phyloP scores from a whole-genome alignment of 2,888 invertebrate genomes.

The Salpingus planirostris region DNA sequence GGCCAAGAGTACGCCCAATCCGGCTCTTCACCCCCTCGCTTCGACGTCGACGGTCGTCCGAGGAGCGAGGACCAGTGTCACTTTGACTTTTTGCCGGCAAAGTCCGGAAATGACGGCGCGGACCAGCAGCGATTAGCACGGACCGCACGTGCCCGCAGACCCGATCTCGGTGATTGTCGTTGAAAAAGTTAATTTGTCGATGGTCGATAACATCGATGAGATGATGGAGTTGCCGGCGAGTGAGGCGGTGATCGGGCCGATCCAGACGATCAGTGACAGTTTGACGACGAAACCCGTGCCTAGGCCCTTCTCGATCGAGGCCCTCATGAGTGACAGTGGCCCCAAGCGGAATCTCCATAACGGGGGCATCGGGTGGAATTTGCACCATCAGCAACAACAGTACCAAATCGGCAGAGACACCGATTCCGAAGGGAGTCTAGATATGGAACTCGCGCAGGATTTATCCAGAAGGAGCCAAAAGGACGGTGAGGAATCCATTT shows the following conservation, averaged over 20 bases:
- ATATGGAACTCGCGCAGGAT: slow-evolving; percentile 40
- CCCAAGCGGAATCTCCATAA: slow-evolving; percentile 23
- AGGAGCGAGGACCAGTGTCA: slow-evolving; percentile 17
- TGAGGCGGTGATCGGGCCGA: slow-evolving; percentile 20
- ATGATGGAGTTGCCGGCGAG: slow-evolving; percentile 23
- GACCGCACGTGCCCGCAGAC: too few relatives aligned
- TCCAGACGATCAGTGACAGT: slow-evolving; percentile 18
- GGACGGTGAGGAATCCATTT: slow-evolving; percentile 30
- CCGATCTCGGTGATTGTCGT: too few relatives aligned
- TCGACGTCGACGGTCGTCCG: slow-evolving; percentile 5
- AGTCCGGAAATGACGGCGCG: slow-evolving; percentile 2
- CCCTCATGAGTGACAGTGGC: slow-evolving; percentile 44
- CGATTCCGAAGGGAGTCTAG: slow-evolving; percentile 38
- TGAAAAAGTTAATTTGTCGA: not conserved
- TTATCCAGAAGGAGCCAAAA: slow-evolving; percentile 35
- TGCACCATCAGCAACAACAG: slow-evolving; percentile 17
- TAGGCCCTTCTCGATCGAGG: slow-evolving; percentile 55
- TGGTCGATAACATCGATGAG: too few relatives aligned
- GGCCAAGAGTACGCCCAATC: slow-evolving; percentile 17
- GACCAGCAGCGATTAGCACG: too few relatives aligned
- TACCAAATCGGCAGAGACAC: slow-evolving; percentile 30
- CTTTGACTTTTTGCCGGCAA: slow-evolving; percentile 19
- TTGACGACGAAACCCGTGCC: slow-evolving; percentile 41
- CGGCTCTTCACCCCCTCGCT: slow-evolving; percentile 16
- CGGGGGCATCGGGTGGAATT: slow-evolving; percentile 23